phyloP scores from a whole-genome alignment of 2,888 invertebrate species.

The Nineta flava region DNA sequence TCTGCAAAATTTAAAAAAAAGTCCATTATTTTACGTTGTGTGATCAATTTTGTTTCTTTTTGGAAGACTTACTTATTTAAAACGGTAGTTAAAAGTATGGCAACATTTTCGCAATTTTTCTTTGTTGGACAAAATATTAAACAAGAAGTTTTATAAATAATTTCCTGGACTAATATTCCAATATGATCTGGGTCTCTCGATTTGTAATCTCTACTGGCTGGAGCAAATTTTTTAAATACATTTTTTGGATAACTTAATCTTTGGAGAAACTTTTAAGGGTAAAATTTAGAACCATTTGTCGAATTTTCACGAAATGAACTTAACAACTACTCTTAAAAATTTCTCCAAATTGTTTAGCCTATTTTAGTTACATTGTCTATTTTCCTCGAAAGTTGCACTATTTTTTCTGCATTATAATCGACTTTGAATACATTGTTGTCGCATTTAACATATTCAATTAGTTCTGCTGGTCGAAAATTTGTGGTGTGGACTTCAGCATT shows the following conservation, averaged over 20 bases:
- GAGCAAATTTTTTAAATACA: constrained; percentile 36
- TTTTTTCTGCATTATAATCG: constrained; percentile 33
- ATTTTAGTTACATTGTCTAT: constrained; percentile 29
- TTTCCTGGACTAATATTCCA: constrained; percentile 64
- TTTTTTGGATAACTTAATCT: constrained; percentile 32
- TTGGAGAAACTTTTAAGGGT: background rate
- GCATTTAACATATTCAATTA: constrained; percentile 71
- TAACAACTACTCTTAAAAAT: too few species aligned
- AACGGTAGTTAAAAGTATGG: constrained; percentile 37
- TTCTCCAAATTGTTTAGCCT: constrained; percentile 13
- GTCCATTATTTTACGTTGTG: constrained; percentile 6
- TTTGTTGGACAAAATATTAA: constrained; percentile 89
- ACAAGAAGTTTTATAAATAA: constrained; percentile 63
- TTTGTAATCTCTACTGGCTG: constrained; percentile 44
- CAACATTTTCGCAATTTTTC: constrained; percentile 84
- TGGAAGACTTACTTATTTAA: background rate
- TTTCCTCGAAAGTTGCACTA: constrained; percentile 33
- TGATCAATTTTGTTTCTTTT: constrained; percentile 38
- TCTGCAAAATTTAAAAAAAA: background rate
- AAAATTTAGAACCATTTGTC: constrained; percentile 34
- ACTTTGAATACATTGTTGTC: constrained; percentile 38
- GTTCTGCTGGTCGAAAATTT: constrained; percentile 77
- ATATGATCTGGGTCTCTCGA: constrained; percentile 65
- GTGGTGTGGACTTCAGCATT: constrained; percentile 65
- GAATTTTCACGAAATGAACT: constrained; percentile 22